Evolutionary conservation across 2,113 vertebrate species (phyloP).

Genomic region (Scatophagus argus): DNA sequence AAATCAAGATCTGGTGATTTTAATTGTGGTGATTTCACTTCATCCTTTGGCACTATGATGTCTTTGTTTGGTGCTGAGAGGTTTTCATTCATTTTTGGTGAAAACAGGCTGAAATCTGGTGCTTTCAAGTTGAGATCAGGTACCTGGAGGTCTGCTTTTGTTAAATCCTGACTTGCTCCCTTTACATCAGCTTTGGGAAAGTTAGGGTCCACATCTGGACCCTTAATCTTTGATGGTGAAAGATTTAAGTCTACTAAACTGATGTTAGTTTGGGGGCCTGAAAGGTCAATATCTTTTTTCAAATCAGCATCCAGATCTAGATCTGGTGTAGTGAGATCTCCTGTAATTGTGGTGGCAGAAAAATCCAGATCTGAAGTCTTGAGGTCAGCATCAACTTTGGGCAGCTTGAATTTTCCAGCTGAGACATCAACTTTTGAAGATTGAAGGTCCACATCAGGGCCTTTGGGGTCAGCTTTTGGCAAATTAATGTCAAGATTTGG

Average conservation of each 20-base stretch:
- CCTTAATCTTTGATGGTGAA: conserved; percentile 30
- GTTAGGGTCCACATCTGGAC: conserved; percentile 40
- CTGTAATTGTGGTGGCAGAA: conserved; percentile 2
- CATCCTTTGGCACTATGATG: conserved; percentile 35
- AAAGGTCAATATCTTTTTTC: no score
- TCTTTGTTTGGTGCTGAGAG: conserved; percentile 39
- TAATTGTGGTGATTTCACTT: conserved; percentile 51
- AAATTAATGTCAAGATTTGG: conserved; percentile 27
- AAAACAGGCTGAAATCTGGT: conserved; percentile 40
- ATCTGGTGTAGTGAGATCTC: not conserved
- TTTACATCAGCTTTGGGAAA: conserved; percentile 61
- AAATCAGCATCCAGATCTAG: conserved; percentile 5
- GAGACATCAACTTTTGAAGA: conserved; percentile 58
- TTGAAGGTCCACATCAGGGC: conserved; percentile 33
- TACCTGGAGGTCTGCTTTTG: conserved; percentile 38
- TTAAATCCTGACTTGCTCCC: conserved; percentile 50
- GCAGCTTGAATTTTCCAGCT: conserved; percentile 57
- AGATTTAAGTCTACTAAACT: no score
- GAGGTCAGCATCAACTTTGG: conserved; percentile 54
- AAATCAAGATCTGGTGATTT: conserved; percentile 61
- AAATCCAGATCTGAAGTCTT: conserved; percentile 11
- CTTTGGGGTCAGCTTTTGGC: conserved; percentile 41
- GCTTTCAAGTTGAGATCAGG: conserved; percentile 32
- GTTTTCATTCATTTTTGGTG: conserved; percentile 41
- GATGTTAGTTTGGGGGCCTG: conserved; percentile 33